Conservation (phyloP, 1,140 invertebrate genomes). For the Atta cephalotes region DNA sequence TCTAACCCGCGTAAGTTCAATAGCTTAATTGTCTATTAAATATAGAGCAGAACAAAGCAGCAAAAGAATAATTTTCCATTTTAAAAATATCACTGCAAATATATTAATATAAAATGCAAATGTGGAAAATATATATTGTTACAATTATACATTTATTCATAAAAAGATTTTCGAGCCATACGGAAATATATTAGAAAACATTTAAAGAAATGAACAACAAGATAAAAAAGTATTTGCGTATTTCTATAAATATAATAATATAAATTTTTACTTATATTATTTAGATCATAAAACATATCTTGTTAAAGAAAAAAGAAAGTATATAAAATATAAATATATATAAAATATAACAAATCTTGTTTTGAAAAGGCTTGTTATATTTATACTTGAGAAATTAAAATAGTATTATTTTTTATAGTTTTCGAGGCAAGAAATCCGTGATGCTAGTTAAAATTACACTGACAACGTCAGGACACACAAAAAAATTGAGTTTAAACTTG, state of each 20-base stretch:
- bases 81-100: not conserved
- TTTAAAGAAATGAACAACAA: not conserved
- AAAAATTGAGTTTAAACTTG: too few relatives aligned
- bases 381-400: too few relatives aligned
- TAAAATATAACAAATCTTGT: too few relatives aligned
- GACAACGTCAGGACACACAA: too few relatives aligned
- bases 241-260: not conserved
- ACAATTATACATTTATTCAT: not conserved
- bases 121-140: not conserved
- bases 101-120: not conserved
- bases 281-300: not conserved
- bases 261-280: not conserved
- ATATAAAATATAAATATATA: too few relatives aligned
- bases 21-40: constrained; percentile 11
- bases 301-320: not conserved
- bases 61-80: not conserved
- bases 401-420: too few relatives aligned
- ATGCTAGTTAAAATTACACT: too few relatives aligned
- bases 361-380: too few relatives aligned
- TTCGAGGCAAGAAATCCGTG: too few relatives aligned
- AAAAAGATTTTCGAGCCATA: not conserved
- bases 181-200: not conserved
- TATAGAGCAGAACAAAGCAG: not conserved
- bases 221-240: not conserved
- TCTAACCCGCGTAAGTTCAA: not conserved